phyloP scores from a whole-genome alignment of 2,888 invertebrate genomes.

The Scaptomyza parva region DNA sequence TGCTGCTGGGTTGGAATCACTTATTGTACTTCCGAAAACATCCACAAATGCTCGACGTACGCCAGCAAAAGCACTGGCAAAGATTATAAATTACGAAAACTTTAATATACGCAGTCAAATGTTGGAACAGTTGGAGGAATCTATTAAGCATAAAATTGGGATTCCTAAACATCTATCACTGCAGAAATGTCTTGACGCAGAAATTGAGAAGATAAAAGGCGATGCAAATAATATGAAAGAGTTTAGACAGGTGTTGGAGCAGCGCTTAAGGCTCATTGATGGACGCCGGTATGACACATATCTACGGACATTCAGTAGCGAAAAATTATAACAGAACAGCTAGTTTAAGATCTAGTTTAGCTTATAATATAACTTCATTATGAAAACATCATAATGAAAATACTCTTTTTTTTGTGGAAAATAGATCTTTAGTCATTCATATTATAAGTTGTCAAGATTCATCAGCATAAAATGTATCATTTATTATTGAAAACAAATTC shows the following conservation, averaged over 20 bases:
- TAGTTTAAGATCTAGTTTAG: background rate
- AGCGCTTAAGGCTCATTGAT: background rate
- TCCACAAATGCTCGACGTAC: background rate
- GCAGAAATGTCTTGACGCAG: background rate
- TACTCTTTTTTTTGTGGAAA: background rate
- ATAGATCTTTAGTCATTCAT: background rate
- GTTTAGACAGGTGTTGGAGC: constrained; percentile 1
- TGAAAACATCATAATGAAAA: background rate
- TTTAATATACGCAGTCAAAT: constrained; percentile 1
- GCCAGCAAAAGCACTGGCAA: background rate
- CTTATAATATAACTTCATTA: background rate
- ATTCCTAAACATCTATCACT: background rate
- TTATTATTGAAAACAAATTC: background rate
- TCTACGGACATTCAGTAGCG: background rate
- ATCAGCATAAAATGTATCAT: background rate
- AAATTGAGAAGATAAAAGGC: background rate
- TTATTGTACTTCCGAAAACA: background rate
- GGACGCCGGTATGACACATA: background rate
- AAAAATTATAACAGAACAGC: background rate
- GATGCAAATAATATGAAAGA: background rate
- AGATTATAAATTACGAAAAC: background rate
- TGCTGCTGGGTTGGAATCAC: background rate
- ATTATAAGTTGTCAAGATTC: background rate
- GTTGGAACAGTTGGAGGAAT: background rate
- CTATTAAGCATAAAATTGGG: background rate